Evolutionary conservation across 2,888 invertebrate genomes (phyloP), one percentile per base, ranked within the genome.

Genomic region (Pteria penguin): DNA sequence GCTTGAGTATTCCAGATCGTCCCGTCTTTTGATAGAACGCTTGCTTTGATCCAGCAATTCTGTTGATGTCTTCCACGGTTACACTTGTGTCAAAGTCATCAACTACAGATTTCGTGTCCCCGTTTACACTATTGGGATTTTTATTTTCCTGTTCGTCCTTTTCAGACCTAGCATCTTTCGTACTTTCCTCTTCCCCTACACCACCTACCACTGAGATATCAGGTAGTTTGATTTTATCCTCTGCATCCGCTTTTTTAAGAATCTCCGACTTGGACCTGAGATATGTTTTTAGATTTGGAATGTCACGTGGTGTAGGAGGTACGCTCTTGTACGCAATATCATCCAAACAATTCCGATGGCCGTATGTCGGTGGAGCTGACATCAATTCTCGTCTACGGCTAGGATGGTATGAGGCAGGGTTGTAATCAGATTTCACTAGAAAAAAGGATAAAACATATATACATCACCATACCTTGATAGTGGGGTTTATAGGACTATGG

Each of bases 391-490:
- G 57, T 57, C 78, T 60, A 4, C 58, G 32, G 5, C 79, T 73
- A 2, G 87, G 87, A 11, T 79, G 77, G 57, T 87, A 87, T 57
- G 73, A 79, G 14, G 82, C 67, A 18, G 84, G 82, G 0, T 81
- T 80, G 68, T 87, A 87, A 14, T 79, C 75, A 4, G 87, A 85
- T 75, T 85, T 83, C 26, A 82, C 87, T 87, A 80, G 3, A 78
- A 79, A n/a, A 27, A 31, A 27, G 55, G 4, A 27, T 27, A 61
- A 61, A 18, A 61, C 18, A 29, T 22, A 18, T 14, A 61, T n/a
- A 27, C 22, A 61, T 1, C 14, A n/a, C 11, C 11, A n/a, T n/a
- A n/a, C n/a, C n/a, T n/a, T n/a, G n/a, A n/a, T n/a, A n/a, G n/a
- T n/a, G n/a, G n/a, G n/a, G n/a, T n/a, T n/a, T n/a, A n/a, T n/a